Base-by-base conservation (phyloP, 1,140 invertebrate species). In the Adoxophyes honmai region DNA sequence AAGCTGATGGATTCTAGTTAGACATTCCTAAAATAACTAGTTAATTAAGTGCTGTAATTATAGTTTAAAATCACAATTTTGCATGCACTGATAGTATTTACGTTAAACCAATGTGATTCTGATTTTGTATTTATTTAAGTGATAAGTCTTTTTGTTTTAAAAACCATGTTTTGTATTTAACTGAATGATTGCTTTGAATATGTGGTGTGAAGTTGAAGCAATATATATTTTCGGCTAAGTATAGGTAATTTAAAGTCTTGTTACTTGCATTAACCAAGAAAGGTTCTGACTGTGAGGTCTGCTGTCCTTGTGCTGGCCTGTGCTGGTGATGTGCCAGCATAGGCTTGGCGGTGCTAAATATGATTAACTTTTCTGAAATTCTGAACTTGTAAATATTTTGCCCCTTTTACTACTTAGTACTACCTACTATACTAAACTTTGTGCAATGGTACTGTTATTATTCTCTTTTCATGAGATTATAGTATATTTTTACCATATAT, bases 381-480 rank as follows among this genome's bases (percentile, higher is more conserved):
- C 21, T 3, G 1, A 48, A 48, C 18, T 48, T 48, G 42, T 48
- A 48, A 48, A 48, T 48, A 48, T 48, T 48, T 28, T 48, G 8
- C 21, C 21, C 42, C 2, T 28, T 28, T 18, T 48, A 48, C 42
- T 48, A n/a, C n/a, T 48, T 21, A 18, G n/a, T 11, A 48, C n/a
- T 48, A 48, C 18, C 4, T 48, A 21, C 18, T 13, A 5, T 48
- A 21, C 18, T 13, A 5, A 28, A 48, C 18, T 11, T 44, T 7
- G 42, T 48, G 42, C 42, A 48, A 33, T 48, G 16, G 28, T 48
- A 48, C 21, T 48, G 42, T 28, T 48, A 48, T 48, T 28, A 48
- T 21, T 28, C 15, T 21, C 42, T 4, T 28, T 21, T 48, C 42
- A 48, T 33, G 42, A 48, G 42, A 48, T 48, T 48, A 48, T 48